Evolutionary conservation across 1,140 invertebrate genomes (phyloP), one percentile per base, ranked within the genome.

Genomic region (Tetranychus cinnabarinus): DNA sequence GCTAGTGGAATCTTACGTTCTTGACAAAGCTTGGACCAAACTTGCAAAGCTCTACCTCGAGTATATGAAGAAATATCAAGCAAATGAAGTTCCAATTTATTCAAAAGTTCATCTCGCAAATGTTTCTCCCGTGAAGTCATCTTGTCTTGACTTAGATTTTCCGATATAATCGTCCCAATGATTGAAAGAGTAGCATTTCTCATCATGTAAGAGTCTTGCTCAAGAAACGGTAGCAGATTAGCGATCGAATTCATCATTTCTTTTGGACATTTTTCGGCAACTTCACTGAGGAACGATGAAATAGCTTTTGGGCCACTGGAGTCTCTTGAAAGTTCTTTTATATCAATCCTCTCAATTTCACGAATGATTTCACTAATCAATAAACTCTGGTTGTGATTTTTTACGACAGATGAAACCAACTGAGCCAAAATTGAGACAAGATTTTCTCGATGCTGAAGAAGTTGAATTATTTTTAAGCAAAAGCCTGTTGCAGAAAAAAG

Each of bases 61-160:
- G 89, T 86, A 69, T 85, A 87, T 3, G 86, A 82, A 67, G 87
- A 82, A 1, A 78, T 67, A 71, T 92, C 88, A 65, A 83, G 78
- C 54, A 89, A 78, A 69, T 90, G 87, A n/a, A 85, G 81, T 68
- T 84, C 75, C 3, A 89, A 71, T 65, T 77, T 74, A 61, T 84
- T 79, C 1, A 88, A 73, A 62, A 85, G 82, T 65, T 82, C 78
- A 67, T 86, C 80, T 2, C 85, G 75, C 52, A 77, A 74, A 36
- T 77, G 72, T 65, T 78, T 78, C 54, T 78, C 72, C 63, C 81
- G 80, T n/a, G 81, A 76, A 39, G 78, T 74, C 10, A 88, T 71
- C 37, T 81, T 76, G 65, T 86, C 84, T 46, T 78, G 78, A 50
- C 78, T 81, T 3, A 89, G 71, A 58, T 81, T 77, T 63, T 79